Evolutionary conservation across 2,888 invertebrate species (phyloP).

Genomic region (Vandiemenella viatica): DNA sequence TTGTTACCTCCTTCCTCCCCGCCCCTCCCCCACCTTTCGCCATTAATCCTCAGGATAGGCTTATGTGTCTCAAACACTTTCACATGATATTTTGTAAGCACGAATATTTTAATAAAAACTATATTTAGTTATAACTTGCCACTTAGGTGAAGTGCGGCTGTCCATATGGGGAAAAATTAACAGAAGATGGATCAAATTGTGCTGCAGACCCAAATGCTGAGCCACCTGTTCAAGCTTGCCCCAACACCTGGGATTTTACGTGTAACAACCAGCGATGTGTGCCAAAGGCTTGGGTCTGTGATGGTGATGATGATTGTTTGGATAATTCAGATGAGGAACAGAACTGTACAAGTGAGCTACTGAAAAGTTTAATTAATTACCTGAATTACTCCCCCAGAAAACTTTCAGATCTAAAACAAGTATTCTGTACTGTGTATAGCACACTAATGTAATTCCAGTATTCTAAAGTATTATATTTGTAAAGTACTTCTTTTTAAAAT

Average conservation of each 20-base stretch:
- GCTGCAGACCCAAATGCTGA: conserved; percentile 68
- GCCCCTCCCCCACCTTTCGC: too few species aligned
- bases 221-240: conserved; percentile 76
- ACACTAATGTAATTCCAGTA: too few species aligned
- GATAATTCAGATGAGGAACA: conserved; percentile 92
- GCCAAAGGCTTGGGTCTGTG: conserved; percentile 88
- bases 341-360: conserved; percentile 72
- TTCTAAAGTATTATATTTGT: too few species aligned
- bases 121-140: neutral
- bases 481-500: too few species aligned
- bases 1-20: too few species aligned
- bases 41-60: too few species aligned
- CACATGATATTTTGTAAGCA: neutral
- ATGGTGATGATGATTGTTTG: conserved; percentile 89
- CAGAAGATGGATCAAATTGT: conserved; percentile 51
- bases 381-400: too few species aligned
- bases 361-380: too few species aligned
- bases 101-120: neutral
- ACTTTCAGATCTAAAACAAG: too few species aligned
- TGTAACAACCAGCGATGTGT: conserved; percentile 68
- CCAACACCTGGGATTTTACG: conserved; percentile 84
- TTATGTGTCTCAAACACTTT: too few species aligned
- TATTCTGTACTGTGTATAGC: too few species aligned
- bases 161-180: conserved; percentile 78
- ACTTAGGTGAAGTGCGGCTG: conserved; percentile 56